A percentile compares a stretch with the other conserved stretches of the same genome.
Conservation (phyloP, 2,888 invertebrate genomes). For the Mimachlamys varia region DNA sequence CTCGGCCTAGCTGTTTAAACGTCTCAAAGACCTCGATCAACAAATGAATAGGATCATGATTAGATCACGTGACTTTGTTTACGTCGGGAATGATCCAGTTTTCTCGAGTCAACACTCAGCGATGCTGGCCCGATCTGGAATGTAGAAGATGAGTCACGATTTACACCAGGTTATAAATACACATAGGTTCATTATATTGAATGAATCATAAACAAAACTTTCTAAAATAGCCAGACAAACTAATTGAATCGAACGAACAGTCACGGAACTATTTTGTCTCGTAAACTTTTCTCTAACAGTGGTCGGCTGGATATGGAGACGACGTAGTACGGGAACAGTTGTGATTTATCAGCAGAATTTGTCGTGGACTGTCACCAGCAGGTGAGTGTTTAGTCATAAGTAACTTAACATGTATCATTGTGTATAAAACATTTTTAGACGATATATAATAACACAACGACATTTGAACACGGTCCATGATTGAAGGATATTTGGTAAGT, state of each 20-base stretch:
- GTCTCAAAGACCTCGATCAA: background rate
- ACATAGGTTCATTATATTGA: slow-evolving; percentile 28
- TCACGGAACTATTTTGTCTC: background rate
- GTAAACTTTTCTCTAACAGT: background rate
- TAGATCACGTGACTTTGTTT: slow-evolving; percentile 32
- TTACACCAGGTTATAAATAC: background rate
- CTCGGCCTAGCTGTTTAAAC: background rate
- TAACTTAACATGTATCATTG: background rate
- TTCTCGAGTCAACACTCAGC: background rate
- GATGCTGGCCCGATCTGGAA: slow-evolving; percentile 23
- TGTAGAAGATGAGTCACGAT: slow-evolving; percentile 6
- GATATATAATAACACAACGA: too few species aligned
- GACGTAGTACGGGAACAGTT: background rate
- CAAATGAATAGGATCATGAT: slow-evolving; percentile 22
- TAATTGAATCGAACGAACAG: slow-evolving; percentile 1
- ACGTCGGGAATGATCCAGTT: slow-evolving; percentile 20
- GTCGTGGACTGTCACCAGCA: background rate
- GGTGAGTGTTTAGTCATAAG: background rate
- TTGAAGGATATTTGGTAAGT: too few species aligned
- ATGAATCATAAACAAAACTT: slow-evolving; percentile 28
- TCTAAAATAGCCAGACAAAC: background rate
- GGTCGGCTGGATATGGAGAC: background rate
- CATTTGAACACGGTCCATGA: too few species aligned
- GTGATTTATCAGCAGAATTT: background rate
- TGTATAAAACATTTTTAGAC: background rate